Evolutionary conservation across 2,113 vertebrate genomes (phyloP).

Genomic region (Neogobius melanostomus): DNA sequence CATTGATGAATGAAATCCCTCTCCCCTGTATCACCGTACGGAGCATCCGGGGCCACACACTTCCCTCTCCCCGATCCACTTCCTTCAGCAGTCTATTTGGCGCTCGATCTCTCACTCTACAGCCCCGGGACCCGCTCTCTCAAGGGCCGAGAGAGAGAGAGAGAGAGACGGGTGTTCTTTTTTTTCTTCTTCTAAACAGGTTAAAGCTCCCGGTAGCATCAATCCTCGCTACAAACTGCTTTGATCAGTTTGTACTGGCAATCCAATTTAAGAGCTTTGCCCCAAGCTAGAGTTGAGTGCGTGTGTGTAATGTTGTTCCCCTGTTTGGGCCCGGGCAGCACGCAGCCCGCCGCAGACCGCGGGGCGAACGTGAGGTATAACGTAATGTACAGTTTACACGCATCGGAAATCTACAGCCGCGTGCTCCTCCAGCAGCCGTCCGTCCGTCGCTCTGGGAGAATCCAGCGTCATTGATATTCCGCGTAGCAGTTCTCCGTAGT

Average conservation of each 20-base stretch:
- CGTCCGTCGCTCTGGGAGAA: constrained; percentile 25
- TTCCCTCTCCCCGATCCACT: neutral
- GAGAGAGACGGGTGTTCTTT: constrained; percentile 10
- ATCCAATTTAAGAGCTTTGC: constrained; percentile 61
- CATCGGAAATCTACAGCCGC: constrained; percentile 11
- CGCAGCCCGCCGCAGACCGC: constrained; percentile 31
- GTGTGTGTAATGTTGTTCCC: constrained; percentile 57
- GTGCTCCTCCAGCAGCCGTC: constrained; percentile 17
- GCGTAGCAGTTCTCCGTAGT: constrained; percentile 61
- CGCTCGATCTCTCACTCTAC: neutral
- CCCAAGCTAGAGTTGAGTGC: constrained; percentile 33
- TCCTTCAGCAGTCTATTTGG: neutral
- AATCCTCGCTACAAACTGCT: constrained; percentile 64
- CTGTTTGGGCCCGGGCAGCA: constrained; percentile 42
- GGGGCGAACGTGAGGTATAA: constrained; percentile 2
- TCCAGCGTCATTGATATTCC: constrained; percentile 74
- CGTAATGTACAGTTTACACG: constrained; percentile 37
- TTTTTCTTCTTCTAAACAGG: constrained; percentile 52
- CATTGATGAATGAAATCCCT: neutral
- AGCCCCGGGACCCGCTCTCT: constrained; percentile 1
- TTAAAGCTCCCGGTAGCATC: constrained; percentile 59
- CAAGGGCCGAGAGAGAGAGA: neutral
- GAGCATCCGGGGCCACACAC: neutral
- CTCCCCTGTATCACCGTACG: neutral
- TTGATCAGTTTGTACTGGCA: constrained; percentile 64